Evolutionary conservation across 2,113 vertebrate genomes (phyloP).

Genomic region (Dipodomys merriami): DNA sequence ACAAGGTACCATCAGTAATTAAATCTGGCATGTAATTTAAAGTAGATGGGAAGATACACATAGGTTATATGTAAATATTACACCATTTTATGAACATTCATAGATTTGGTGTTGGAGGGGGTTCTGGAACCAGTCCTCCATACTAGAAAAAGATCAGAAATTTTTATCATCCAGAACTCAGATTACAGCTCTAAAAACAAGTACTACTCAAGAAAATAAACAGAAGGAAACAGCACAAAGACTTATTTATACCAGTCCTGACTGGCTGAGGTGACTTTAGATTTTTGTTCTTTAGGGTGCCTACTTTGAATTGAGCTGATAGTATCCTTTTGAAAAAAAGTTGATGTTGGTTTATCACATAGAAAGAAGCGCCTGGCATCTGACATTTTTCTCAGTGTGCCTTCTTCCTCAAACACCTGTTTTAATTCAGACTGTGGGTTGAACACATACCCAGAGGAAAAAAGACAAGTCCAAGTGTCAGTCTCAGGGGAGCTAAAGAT

Average conservation of each 20-base stretch:
- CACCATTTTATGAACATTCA: neutral
- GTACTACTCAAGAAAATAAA: neutral
- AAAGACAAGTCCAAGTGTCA: neutral
- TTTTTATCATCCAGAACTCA: neutral
- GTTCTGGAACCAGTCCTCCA: neutral
- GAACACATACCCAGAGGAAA: neutral
- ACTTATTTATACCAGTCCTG: neutral
- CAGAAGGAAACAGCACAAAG: neutral
- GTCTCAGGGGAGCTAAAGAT: neutral
- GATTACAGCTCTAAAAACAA: neutral
- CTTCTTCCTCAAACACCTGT: neutral
- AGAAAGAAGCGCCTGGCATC: neutral
- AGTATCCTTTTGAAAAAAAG: neutral
- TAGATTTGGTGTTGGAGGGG: neutral
- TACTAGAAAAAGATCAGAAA: neutral
- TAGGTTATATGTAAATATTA: neutral
- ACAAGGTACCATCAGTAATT: neutral
- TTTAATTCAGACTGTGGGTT: conserved; percentile 14
- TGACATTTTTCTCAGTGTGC: conserved; percentile 24
- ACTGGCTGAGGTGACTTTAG: neutral
- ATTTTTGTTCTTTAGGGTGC: neutral
- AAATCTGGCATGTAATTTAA: neutral
- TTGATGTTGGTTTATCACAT: neutral
- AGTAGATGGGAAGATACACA: neutral
- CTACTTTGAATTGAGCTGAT: neutral